phyloP scores from a whole-genome alignment of 2,888 invertebrate genomes.

The Halictus ligatus region DNA sequence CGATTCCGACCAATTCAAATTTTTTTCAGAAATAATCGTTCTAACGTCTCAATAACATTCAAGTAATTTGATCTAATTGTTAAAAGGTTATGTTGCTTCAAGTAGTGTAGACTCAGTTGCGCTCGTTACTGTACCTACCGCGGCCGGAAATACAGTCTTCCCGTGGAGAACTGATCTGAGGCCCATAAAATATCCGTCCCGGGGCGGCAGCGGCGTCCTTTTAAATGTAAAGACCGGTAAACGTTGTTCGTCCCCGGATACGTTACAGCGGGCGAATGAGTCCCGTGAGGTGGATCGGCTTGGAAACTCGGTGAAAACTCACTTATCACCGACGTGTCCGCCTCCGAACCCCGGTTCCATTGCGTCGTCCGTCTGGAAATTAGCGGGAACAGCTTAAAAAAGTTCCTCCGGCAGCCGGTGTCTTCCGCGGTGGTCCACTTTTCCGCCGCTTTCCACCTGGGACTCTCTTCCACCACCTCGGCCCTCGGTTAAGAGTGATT shows the following conservation, averaged over 20 bases:
- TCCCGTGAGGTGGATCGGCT: slow-evolving; percentile 1
- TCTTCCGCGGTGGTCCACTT: slow-evolving; percentile 60
- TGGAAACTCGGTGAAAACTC: slow-evolving; percentile 29
- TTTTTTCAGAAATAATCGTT: too few species aligned
- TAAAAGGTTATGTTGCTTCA: too few species aligned
- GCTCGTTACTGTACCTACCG: too few species aligned
- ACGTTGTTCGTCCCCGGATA: neutral
- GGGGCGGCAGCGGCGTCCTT: neutral
- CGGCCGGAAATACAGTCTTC: too few species aligned
- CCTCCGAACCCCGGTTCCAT: slow-evolving; percentile 29
- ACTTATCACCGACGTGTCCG: slow-evolving; percentile 26
- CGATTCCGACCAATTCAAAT: too few species aligned
- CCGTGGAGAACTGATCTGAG: too few species aligned
- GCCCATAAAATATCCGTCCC: neutral
- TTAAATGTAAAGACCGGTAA: slow-evolving; percentile 7
- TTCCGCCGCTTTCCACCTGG: slow-evolving; percentile 46
- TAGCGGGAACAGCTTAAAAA: slow-evolving; percentile 71
- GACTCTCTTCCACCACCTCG: slow-evolving; percentile 31
- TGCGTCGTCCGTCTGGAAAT: slow-evolving; percentile 59
- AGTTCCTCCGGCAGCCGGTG: slow-evolving; percentile 49
- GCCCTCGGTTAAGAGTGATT: slow-evolving; percentile 74
- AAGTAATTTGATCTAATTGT: too few species aligned
- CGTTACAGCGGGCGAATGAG: neutral
- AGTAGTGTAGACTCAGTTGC: too few species aligned
- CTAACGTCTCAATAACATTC: too few species aligned